Conservation (phyloP, 2,797 vertebrate species). For the Threskiornis aethiopicus region DNA sequence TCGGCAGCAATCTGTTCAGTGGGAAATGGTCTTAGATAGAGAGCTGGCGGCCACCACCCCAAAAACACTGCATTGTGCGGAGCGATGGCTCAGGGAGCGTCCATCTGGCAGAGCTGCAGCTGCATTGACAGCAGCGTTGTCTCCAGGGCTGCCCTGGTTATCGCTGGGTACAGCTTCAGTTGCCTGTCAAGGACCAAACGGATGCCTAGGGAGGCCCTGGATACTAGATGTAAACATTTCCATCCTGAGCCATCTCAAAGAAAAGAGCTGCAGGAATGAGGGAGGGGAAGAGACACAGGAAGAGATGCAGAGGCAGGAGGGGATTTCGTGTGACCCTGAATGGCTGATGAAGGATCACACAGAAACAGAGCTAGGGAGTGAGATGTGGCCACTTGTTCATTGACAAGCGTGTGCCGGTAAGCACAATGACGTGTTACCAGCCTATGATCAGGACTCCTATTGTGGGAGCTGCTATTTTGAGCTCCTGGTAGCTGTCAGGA, state of each 20-base stretch:
- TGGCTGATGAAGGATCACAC: rapidly evolving
- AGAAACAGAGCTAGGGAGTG: not conserved
- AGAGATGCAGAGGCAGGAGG: not conserved
- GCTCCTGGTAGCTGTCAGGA: not conserved
- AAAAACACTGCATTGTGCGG: not conserved
- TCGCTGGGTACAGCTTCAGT: not conserved
- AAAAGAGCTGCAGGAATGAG: not conserved
- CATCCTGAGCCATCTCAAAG: not conserved
- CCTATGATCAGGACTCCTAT: not conserved
- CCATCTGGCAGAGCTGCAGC: not conserved
- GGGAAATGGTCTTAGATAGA: too few species aligned
- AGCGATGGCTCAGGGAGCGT: not conserved
- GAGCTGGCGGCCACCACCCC: not conserved
- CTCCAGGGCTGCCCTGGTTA: not conserved
- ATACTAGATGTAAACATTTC: not conserved
- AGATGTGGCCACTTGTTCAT: not conserved
- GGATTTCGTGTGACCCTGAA: rapidly evolving
- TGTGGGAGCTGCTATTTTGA: not conserved
- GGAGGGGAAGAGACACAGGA: not conserved
- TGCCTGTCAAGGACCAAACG: not conserved
- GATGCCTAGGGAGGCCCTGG: not conserved
- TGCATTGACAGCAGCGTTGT: not conserved
- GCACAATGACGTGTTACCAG: not conserved
- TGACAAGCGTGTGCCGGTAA: not conserved
- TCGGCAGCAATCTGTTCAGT: rapidly evolving